Percentiles rank a stretch among this genome's conserved stretches.
These are phyloP conservation scores for Neoscelio sp. DNA, from an alignment of 2,888 invertebrate species.

Conservation along the genomic window DNA sequence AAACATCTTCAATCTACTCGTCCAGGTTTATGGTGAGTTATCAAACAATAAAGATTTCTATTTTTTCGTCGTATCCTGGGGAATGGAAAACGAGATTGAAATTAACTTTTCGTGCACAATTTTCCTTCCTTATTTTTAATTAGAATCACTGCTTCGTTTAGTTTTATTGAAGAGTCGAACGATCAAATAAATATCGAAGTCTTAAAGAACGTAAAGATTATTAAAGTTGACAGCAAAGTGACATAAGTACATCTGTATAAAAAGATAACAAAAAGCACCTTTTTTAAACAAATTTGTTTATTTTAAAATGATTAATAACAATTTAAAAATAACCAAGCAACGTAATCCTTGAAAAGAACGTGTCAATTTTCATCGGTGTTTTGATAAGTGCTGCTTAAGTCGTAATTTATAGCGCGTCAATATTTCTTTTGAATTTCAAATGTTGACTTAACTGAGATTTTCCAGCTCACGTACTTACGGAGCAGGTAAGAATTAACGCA, in stretches of 20 bases:
- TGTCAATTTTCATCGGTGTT: no score
- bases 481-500: slow-evolving; percentile 66
- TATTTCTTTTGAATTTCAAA: slow-evolving; percentile 62
- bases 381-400: neutral
- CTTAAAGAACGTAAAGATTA: no score
- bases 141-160: slow-evolving; percentile 9
- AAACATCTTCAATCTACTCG: slow-evolving; percentile 93
- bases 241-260: no score
- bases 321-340: no score
- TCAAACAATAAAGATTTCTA: slow-evolving; percentile 23
- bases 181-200: no score
- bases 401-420: slow-evolving; percentile 63
- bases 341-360: no score
- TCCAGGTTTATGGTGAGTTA: slow-evolving; percentile 94
- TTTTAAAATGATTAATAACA: no score
- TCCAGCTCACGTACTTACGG: slow-evolving; percentile 37
- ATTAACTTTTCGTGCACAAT: neutral
- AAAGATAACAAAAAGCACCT: no score
- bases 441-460: slow-evolving; percentile 67
- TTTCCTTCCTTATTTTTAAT: no score
- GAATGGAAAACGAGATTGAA: neutral
- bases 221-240: no score
- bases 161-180: no score
- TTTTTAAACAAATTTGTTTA: no score
- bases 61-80: neutral